Conservation (phyloP, 2,888 invertebrate genomes). For the Pilophorus perplexus region DNA sequence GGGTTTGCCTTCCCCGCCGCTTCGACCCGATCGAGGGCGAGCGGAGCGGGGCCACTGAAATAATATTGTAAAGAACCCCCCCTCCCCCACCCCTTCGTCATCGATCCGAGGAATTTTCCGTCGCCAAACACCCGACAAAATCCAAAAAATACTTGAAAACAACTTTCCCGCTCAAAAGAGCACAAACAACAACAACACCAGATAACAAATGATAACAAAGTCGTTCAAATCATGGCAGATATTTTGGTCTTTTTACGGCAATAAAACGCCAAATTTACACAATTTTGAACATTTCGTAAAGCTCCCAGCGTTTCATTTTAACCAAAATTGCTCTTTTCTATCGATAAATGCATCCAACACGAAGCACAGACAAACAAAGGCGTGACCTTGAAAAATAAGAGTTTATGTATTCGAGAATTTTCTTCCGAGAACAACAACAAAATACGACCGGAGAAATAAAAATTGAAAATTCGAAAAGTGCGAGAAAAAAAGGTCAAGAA, state of each 20-base stretch:
- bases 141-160: neutral
- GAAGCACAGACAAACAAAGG: no score
- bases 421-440: no score
- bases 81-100: neutral
- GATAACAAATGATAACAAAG: slow-evolving; percentile 13
- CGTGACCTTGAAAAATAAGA: no score
- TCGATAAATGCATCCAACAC: neutral
- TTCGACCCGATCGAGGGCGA: neutral
- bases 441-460: no score
- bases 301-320: neutral
- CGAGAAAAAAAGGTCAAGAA: no score
- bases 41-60: neutral
- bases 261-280: neutral
- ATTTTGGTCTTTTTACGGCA: no score
- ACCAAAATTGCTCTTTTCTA: neutral
- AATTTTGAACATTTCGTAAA: neutral
- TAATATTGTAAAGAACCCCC: slow-evolving; percentile 9
- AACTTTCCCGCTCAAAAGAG: neutral
- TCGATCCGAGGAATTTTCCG: neutral
- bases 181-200: slow-evolving; percentile 20
- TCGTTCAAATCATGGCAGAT: neutral
- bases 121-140: neutral
- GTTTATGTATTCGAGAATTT: no score
- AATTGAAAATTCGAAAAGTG: no score
- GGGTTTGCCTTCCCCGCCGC: neutral